A percentile compares a stretch with the other conserved stretches of the same genome.
These are phyloP conservation scores for Nothobranchius kuhntae DNA, from an alignment of 2,113 vertebrate species.

Conservation along the genomic window DNA sequence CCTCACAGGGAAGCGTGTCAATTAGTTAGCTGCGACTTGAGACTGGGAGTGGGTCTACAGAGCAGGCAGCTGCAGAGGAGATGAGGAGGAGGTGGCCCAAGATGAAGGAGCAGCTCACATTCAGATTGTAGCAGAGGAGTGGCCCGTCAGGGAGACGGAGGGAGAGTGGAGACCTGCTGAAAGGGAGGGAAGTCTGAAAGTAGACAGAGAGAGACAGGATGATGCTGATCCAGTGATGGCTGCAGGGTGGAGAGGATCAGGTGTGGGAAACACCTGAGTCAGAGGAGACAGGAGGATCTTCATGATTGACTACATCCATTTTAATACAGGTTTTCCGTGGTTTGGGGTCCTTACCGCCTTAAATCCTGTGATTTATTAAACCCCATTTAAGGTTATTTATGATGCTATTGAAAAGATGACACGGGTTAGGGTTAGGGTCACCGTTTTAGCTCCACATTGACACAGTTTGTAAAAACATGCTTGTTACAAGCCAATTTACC, in stretches of 20 bases:
- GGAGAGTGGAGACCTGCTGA: slow-evolving; percentile 3
- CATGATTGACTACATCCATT: too few species aligned
- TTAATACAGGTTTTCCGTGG: too few species aligned
- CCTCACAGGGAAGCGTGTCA: slow-evolving; percentile 36
- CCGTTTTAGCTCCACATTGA: too few species aligned
- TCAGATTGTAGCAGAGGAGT: slow-evolving; percentile 13
- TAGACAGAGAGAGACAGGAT: slow-evolving; percentile 15
- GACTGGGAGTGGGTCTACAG: slow-evolving; percentile 19
- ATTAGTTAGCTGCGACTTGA: slow-evolving; percentile 43
- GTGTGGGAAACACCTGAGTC: too few species aligned
- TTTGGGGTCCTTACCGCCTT: too few species aligned
- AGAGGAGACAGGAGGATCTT: neutral
- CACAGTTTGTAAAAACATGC: too few species aligned
- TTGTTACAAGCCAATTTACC: too few species aligned
- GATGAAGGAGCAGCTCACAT: slow-evolving; percentile 4
- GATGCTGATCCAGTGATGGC: neutral
- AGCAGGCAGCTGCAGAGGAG: slow-evolving; percentile 31
- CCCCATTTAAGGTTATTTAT: too few species aligned
- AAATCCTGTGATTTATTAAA: too few species aligned
- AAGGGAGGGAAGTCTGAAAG: slow-evolving; percentile 31
- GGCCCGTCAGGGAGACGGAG: slow-evolving; percentile 19
- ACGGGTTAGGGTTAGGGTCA: too few species aligned
- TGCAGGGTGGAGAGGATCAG: neutral
- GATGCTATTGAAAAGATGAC: too few species aligned
- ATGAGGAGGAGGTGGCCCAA: slow-evolving; percentile 16